Base-by-base conservation (phyloP, 2,113 vertebrate species). In the Scatophagus argus region DNA sequence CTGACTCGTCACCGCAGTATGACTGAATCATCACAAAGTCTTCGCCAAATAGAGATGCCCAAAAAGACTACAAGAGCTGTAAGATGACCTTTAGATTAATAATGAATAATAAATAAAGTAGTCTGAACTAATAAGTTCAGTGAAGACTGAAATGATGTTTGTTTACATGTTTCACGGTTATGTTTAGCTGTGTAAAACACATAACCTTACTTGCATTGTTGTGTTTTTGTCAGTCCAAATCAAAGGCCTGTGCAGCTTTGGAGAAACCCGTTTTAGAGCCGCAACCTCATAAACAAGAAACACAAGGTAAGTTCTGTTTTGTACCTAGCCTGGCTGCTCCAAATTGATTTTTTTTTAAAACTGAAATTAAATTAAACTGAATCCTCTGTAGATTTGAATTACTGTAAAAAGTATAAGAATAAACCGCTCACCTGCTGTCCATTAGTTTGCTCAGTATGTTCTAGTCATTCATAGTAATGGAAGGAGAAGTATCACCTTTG, bases 41-140 rank as follows among this genome's bases (percentile, higher is more conserved):
- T 96, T 69, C 95, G 97, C 58, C 98, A 99, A 87, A 98, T 99
- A 85, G 96, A 98, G 91, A 91, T 99, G 25, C 92, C 95, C 49
- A 97, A 95, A 86, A 97, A 94, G 87, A 80, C 81, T 25, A 64
- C 72, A 12, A 95, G 90, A 91, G 93, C 93, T 79, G 98, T 99
- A 88, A 96, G 93, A 81, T 27, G 19, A 17, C 3, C 7, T 8
- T n/a, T 4, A 56, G 9, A 64, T 29, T n/a, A 31, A 62, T 3
- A 38, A n/a, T 47, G 1, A 23, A n/a, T n/a, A n/a, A n/a, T n/a
- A n/a, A n/a, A n/a, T n/a, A n/a, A n/a, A n/a, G n/a, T n/a, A n/a
- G n/a, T n/a, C n/a, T n/a, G n/a, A n/a, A n/a, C n/a, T n/a, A n/a
- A n/a, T n/a, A n/a, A n/a, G n/a, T n/a, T n/a, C n/a, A n/a, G n/a